A percentile compares a stretch with the other conserved stretches of the same genome.
Conservation (phyloP, 2,888 invertebrate species). For the Apoda limacodes region DNA sequence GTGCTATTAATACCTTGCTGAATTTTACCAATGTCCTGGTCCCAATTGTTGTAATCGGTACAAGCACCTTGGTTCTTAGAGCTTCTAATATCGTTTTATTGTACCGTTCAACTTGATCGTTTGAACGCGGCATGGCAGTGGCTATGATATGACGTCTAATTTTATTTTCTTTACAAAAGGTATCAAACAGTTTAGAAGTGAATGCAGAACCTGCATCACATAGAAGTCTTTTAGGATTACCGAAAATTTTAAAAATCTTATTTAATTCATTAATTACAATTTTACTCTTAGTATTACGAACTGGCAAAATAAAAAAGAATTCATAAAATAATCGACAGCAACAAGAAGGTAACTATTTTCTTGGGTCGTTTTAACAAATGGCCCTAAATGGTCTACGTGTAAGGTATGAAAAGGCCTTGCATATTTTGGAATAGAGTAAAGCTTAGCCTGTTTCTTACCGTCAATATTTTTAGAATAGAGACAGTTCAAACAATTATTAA, state of each 20-base stretch:
- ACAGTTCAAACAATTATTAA: too few relatives aligned
- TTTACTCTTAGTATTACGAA: slow-evolving; percentile 16
- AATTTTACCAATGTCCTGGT: slow-evolving; percentile 16
- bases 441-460: slow-evolving; percentile 15
- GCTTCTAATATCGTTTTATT: slow-evolving; percentile 21
- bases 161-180: slow-evolving; percentile 13
- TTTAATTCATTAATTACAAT: slow-evolving; percentile 17
- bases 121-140: slow-evolving; percentile 14
- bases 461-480: slow-evolving; percentile 26
- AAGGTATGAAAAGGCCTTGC: slow-evolving; percentile 23
- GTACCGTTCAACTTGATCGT: slow-evolving; percentile 21
- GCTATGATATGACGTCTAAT: slow-evolving; percentile 17
- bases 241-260: slow-evolving; percentile 21
- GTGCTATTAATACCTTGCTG: slow-evolving; percentile 22
- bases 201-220: slow-evolving; percentile 22
- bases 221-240: slow-evolving; percentile 19
- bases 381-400: slow-evolving; percentile 24
- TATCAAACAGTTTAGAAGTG: slow-evolving; percentile 20
- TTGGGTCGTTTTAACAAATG: slow-evolving; percentile 18
- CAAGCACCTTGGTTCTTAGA: slow-evolving; percentile 19
- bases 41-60: slow-evolving; percentile 19
- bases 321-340: slow-evolving; percentile 18
- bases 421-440: slow-evolving; percentile 20
- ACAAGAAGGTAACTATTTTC: slow-evolving; percentile 19
- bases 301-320: slow-evolving; percentile 24